phyloP scores from a whole-genome alignment of 2,797 vertebrate genomes.

The Cirrhinus mrigala region DNA sequence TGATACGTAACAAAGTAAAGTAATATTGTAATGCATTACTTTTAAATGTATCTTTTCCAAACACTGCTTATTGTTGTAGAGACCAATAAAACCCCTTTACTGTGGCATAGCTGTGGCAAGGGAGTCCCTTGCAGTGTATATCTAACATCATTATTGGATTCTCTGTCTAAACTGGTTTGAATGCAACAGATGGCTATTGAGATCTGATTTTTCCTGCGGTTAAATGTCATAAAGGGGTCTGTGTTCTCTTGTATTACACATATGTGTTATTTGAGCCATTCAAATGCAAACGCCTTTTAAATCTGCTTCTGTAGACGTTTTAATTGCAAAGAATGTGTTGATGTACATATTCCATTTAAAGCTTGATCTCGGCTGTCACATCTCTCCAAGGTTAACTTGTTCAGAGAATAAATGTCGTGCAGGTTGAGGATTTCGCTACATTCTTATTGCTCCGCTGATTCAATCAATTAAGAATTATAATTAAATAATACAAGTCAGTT shows the following conservation, averaged over 20 bases:
- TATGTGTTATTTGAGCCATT: neutral
- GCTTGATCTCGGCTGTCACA: conserved; percentile 9
- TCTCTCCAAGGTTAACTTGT: conserved; percentile 1
- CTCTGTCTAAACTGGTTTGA: neutral
- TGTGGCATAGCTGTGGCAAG: neutral
- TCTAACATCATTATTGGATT: neutral
- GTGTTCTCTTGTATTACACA: conserved; percentile 22
- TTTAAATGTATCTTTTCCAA: no score
- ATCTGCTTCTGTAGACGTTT: neutral
- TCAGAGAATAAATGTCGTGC: neutral
- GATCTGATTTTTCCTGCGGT: neutral
- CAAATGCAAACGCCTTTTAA: conserved; percentile 15
- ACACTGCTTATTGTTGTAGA: no score
- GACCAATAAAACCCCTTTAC: no score
- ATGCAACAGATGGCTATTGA: neutral
- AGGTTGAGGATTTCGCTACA: neutral
- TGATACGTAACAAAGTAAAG: no score
- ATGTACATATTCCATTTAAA: conserved; percentile 11
- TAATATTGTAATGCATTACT: no score
- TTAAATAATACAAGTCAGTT: neutral
- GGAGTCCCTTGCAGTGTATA: neutral
- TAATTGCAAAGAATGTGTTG: conserved; percentile 17
- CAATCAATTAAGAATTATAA: conserved; percentile 4
- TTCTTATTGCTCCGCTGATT: neutral
- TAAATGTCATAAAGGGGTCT: neutral